These are phyloP conservation scores for Petrolisthes cinctipes DNA, from an alignment of 2,888 invertebrate species.

Conservation along the genomic window DNA sequence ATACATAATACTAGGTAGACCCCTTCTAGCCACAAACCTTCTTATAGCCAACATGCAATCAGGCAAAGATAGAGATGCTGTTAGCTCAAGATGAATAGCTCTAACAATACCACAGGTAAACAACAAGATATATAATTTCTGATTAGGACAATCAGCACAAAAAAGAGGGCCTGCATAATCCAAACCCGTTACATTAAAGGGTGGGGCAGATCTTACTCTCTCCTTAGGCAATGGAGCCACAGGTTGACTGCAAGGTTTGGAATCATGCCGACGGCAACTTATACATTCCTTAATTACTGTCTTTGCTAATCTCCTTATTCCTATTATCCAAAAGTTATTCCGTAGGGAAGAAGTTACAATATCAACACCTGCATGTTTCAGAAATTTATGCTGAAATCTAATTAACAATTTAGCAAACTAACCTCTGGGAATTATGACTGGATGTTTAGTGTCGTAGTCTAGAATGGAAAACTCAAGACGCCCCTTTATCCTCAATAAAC, in stretches of 20 bases:
- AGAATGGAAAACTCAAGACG: conserved; percentile 30
- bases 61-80: conserved; percentile 9
- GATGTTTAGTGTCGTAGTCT: conserved; percentile 25
- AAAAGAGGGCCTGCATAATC: too few relatives aligned
- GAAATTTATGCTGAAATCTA: conserved; percentile 30
- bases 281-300: conserved; percentile 44
- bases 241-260: conserved; percentile 29
- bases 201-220: too few relatives aligned
- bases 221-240: conserved; percentile 31
- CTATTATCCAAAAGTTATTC: conserved; percentile 35
- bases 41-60: conserved; percentile 28
- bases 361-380: conserved; percentile 34
- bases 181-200: too few relatives aligned
- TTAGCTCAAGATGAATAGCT: conserved; percentile 31
- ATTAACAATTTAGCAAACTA: conserved; percentile 36
- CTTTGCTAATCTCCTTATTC: conserved; percentile 36
- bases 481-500: conserved; percentile 25
- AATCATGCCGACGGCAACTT: conserved; percentile 34
- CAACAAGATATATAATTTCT: conserved; percentile 36
- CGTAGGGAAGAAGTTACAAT: conserved; percentile 16
- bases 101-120: conserved; percentile 37
- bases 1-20: conserved; percentile 22
- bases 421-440: conserved; percentile 36
- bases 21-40: conserved; percentile 22
- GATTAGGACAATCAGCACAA: conserved; percentile 39